phyloP scores from a whole-genome alignment of 1,140 invertebrate genomes.

The Heliconius nattereri region DNA sequence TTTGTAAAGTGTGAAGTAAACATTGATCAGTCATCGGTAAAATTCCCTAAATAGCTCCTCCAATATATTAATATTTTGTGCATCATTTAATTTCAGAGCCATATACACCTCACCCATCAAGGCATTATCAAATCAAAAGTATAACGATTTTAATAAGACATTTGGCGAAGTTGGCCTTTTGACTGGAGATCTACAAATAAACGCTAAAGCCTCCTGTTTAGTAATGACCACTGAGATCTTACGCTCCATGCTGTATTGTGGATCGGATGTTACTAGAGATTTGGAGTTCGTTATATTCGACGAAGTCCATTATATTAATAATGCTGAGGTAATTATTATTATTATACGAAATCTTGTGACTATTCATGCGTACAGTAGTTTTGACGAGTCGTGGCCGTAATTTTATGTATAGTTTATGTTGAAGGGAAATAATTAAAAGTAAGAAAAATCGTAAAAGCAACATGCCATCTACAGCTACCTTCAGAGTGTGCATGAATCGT shows the following conservation, averaged over 20 bases:
- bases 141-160: conserved; percentile 95
- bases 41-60: no score
- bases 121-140: conserved; percentile 99
- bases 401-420: no score
- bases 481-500: no score
- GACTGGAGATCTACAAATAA: conserved; percentile 98
- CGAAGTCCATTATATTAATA: conserved; percentile 99
- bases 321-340: conserved; percentile 87
- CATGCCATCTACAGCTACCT: no score
- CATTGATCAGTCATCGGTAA: no score
- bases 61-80: no score
- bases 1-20: no score
- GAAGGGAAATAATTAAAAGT: no score
- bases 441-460: no score
- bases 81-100: conserved; percentile 83
- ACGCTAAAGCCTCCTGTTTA: conserved; percentile 95
- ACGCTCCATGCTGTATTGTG: conserved; percentile 97
- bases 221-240: conserved; percentile 99
- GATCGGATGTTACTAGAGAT: conserved; percentile 96
- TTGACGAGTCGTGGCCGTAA: no score
- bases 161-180: conserved; percentile 97
- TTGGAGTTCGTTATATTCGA: conserved; percentile 99
- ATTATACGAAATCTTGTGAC: no score
- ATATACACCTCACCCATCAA: conserved; percentile 99
- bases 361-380: no score